Conservation (phyloP, 2,888 invertebrate genomes). For the Arenicola marina region DNA sequence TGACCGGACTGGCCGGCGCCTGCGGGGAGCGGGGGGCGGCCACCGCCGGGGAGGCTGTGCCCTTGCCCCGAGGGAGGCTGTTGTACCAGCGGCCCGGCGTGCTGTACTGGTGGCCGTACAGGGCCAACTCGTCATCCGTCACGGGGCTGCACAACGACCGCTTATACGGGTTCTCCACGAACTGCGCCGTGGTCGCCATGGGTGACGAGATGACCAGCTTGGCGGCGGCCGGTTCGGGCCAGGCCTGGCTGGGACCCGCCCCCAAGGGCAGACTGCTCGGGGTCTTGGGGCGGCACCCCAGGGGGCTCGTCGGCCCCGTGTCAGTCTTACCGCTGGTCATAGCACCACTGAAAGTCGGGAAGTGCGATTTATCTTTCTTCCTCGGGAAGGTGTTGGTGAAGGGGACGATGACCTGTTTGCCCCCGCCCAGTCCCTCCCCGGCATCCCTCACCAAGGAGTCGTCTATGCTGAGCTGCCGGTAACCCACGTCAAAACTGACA, state of each 20-base stretch:
- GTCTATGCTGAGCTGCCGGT: too few relatives aligned
- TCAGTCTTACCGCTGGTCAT: too few relatives aligned
- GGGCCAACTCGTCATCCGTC: constrained; percentile 20
- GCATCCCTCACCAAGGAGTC: too few relatives aligned
- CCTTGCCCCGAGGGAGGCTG: constrained; percentile 1
- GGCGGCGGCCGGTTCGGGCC: constrained; percentile 21
- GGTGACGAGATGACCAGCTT: constrained; percentile 34
- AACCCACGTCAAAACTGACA: too few relatives aligned
- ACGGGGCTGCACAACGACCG: constrained; percentile 31
- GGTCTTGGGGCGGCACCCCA: background rate
- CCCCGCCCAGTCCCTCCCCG: too few relatives aligned
- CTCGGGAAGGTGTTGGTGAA: too few relatives aligned
- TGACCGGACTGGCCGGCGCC: background rate
- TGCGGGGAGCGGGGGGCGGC: too few relatives aligned
- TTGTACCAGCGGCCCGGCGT: constrained; percentile 10
- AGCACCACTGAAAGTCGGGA: background rate
- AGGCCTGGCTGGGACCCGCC: too few relatives aligned
- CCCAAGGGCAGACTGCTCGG: background rate
- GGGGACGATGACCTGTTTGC: too few relatives aligned
- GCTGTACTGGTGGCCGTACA: constrained; percentile 12
- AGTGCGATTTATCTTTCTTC: background rate
- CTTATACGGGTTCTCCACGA: constrained; percentile 32
- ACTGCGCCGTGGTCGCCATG: constrained; percentile 20
- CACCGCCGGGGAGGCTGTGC: background rate
- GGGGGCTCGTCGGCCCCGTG: background rate